Base-by-base conservation (phyloP, 2,797 vertebrate genomes). In the Philypnodon macrostomus region DNA sequence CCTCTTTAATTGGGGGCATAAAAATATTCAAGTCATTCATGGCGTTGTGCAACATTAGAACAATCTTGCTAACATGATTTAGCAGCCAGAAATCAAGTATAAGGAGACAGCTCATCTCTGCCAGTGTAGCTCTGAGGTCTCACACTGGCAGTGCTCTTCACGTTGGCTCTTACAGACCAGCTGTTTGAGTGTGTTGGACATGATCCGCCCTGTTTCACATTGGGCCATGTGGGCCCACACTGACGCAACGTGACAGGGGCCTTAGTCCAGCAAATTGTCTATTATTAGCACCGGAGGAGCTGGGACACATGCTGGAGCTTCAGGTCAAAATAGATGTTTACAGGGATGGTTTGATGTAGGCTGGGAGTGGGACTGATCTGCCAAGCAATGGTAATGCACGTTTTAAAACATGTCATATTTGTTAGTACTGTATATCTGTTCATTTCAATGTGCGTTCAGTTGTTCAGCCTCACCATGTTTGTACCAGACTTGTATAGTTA, bases 231-330 rank as follows among this genome's bases (percentile, higher is more conserved):
- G 61, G 54, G 48, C 37, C 38, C 26, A 16, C 62, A 45, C 74
- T 84, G 75, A 83, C 74, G 67, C 74, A 82, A 82, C 58, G 71
- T 81, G 75, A 76, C 75, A 58, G 44, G 30, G 47, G 58, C 70
- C 71, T 59, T 50, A 50, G 57, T 52, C 26, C 56, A 63, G 65
- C 59, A 66, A 73, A 71, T 50, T 45, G 41, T 31, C 76, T 86
- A 84, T 83, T 75, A 80, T 77, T 87, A 87, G 75, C 29, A 18
- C 46, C 24, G 14, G 36, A 49, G 40, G 18, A 19, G 58, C 47
- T 45, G 57, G 32, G 53, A 23, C 31, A 23, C 50, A 45, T 40
- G 55, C 53, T 55, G 47, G 29, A 63, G 45, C 33, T 61, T 15
- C 59, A 52, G 39, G 53, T 67, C 41, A 62, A 49, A 77, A 47